Percentiles rank a stretch among this genome's conserved stretches.
Evolutionary conservation across 1,140 invertebrate genomes (phyloP).

Genomic region (Phenacoccus solenopsis): DNA sequence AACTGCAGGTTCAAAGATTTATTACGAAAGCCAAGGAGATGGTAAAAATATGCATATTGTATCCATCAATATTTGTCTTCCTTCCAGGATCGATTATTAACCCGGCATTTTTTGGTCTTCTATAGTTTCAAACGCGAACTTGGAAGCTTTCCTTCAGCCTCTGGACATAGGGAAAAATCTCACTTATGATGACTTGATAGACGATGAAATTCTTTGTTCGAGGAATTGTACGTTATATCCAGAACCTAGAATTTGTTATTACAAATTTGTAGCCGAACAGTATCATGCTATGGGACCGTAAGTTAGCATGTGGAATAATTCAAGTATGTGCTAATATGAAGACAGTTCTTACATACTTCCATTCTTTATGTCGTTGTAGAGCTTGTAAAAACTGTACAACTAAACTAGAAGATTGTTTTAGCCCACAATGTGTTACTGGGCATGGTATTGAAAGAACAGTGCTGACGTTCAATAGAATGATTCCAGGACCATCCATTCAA

Average conservation of each 20-base stretch:
- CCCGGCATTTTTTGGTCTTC: too few relatives aligned
- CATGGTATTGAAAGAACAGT: slow-evolving; percentile 37
- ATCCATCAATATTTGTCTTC: too few relatives aligned
- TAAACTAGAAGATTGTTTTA: slow-evolving; percentile 22
- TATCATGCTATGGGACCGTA: slow-evolving; percentile 36
- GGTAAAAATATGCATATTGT: too few relatives aligned
- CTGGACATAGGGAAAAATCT: slow-evolving; percentile 5
- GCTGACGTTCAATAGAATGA: slow-evolving; percentile 37
- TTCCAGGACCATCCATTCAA: slow-evolving; percentile 36
- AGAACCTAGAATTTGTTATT: too few relatives aligned
- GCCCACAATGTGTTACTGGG: slow-evolving; percentile 37
- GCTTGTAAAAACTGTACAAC: slow-evolving; percentile 30
- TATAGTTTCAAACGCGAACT: too few relatives aligned
- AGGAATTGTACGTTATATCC: slow-evolving; percentile 7
- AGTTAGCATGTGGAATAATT: slow-evolving; percentile 20
- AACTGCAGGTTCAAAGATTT: too few relatives aligned
- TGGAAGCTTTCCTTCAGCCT: slow-evolving; percentile 18
- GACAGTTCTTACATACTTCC: slow-evolving; percentile 30
- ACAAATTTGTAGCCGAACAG: slow-evolving; percentile 27
- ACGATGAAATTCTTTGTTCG: slow-evolving; percentile 16
- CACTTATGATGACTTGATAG: slow-evolving; percentile 15
- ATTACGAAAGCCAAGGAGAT: too few relatives aligned
- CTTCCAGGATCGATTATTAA: too few relatives aligned
- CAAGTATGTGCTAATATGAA: too few relatives aligned
- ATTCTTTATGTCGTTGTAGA: slow-evolving; percentile 29